Conservation (phyloP, 1,140 invertebrate species). For the Laupala kohalensis region DNA sequence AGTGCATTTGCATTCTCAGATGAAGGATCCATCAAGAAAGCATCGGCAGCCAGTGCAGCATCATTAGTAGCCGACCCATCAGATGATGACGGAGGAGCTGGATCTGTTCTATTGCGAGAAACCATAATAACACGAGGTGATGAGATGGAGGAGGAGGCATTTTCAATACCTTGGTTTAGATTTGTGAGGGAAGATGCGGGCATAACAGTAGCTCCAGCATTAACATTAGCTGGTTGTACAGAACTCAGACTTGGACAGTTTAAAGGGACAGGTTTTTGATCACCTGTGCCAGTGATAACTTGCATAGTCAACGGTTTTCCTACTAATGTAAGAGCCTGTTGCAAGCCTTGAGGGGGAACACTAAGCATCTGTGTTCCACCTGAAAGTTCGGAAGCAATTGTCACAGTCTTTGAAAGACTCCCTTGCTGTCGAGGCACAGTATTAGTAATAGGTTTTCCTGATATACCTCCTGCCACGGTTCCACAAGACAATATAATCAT, state of each 20-base stretch:
- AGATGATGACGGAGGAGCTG: constrained; percentile 24
- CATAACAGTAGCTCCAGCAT: background rate
- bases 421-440: constrained; percentile 42
- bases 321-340: constrained; percentile 35
- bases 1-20: background rate
- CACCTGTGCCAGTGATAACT: constrained; percentile 36
- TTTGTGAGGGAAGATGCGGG: background rate
- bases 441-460: constrained; percentile 54
- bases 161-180: background rate
- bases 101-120: background rate
- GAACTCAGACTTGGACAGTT: constrained; percentile 16
- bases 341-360: constrained; percentile 28
- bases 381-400: constrained; percentile 32
- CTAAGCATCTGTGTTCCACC: constrained; percentile 33
- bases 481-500: constrained; percentile 46
- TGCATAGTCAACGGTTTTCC: constrained; percentile 56
- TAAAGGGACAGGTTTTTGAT: constrained; percentile 37
- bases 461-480: constrained; percentile 31
- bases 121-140: background rate
- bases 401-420: constrained; percentile 42
- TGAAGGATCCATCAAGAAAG: constrained; percentile 42
- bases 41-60: constrained; percentile 48
- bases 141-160: background rate
- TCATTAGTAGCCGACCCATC: constrained; percentile 49
- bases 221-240: background rate